These are phyloP conservation scores for Folsomia manolachei DNA, from an alignment of 2,888 invertebrate species.

Conservation along the genomic window DNA sequence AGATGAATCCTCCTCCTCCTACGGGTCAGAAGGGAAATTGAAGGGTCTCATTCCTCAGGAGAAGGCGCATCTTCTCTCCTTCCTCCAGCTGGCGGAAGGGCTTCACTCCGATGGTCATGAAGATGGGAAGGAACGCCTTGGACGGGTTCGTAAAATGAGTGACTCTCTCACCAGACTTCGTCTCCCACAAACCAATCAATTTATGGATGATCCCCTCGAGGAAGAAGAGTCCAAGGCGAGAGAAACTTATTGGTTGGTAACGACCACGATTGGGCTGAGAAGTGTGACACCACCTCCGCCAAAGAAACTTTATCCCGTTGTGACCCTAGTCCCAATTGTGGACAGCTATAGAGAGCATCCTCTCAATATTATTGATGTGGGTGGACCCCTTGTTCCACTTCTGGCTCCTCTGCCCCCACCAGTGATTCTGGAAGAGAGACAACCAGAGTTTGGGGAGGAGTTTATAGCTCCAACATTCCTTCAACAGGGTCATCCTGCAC, in stretches of 20 bases:
- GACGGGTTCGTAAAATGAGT: not conserved
- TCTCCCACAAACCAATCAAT: not conserved
- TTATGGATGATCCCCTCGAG: not conserved
- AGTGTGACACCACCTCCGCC: not conserved
- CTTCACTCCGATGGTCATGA: not conserved
- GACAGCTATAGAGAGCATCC: not conserved
- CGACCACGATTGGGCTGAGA: conserved; percentile 9
- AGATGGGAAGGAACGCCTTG: not conserved
- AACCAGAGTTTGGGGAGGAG: too few species aligned
- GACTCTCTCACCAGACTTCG: not conserved
- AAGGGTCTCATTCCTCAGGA: conserved; percentile 11
- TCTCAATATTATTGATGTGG: not conserved
- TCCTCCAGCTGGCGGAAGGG: conserved; percentile 1
- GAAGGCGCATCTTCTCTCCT: not conserved
- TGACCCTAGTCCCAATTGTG: not conserved
- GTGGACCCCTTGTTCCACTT: not conserved
- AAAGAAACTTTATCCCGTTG: not conserved
- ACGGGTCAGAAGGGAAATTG: not conserved
- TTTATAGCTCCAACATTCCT: too few species aligned
- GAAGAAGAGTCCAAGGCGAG: not conserved
- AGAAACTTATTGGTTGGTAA: not conserved
- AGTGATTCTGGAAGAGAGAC: not conserved
- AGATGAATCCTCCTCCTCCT: too few species aligned
- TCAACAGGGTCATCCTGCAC: too few species aligned
- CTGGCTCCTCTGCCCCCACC: not conserved